Percentiles rank a stretch among this genome's conserved stretches.
Evolutionary conservation across 2,797 vertebrate species (phyloP).

Genomic region (Gadopsis bispinosus): DNA sequence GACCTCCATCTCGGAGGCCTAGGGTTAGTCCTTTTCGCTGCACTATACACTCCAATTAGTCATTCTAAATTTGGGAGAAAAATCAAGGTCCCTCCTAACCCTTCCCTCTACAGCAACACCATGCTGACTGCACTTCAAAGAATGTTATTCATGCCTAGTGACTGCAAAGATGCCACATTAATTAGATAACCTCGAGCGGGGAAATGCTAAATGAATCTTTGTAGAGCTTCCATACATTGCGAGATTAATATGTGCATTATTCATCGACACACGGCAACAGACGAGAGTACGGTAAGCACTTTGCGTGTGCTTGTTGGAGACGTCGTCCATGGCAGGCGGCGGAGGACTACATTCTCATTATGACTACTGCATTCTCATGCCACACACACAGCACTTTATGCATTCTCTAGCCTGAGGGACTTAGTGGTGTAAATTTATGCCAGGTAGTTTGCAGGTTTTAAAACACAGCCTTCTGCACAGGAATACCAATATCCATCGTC

Average conservation of each 20-base stretch:
- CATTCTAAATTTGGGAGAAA: neutral
- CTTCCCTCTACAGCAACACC: constrained; percentile 5
- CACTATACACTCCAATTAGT: neutral
- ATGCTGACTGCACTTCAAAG: constrained; percentile 26
- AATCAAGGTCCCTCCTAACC: neutral
- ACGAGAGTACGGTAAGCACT: constrained; percentile 57
- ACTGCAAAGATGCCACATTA: constrained; percentile 57
- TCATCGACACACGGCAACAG: constrained; percentile 62
- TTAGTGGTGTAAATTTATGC: constrained; percentile 64
- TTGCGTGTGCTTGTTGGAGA: constrained; percentile 54
- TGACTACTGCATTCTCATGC: constrained; percentile 61
- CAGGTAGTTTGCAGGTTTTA: constrained; percentile 61
- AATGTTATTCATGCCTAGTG: constrained; percentile 34
- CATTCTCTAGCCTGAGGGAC: constrained; percentile 49
- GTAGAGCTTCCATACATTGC: constrained; percentile 58
- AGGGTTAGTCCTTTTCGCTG: neutral
- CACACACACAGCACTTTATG: constrained; percentile 51
- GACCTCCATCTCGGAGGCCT: neutral
- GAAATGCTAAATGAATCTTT: constrained; percentile 56
- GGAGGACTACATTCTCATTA: constrained; percentile 62
- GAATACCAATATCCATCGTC: constrained; percentile 55
- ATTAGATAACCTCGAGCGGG: constrained; percentile 63
- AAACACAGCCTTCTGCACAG: constrained; percentile 35
- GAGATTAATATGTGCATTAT: constrained; percentile 78
- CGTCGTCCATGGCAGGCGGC: constrained; percentile 42